phyloP scores from a whole-genome alignment of 2,888 invertebrate genomes.

The Dorcus hopei region DNA sequence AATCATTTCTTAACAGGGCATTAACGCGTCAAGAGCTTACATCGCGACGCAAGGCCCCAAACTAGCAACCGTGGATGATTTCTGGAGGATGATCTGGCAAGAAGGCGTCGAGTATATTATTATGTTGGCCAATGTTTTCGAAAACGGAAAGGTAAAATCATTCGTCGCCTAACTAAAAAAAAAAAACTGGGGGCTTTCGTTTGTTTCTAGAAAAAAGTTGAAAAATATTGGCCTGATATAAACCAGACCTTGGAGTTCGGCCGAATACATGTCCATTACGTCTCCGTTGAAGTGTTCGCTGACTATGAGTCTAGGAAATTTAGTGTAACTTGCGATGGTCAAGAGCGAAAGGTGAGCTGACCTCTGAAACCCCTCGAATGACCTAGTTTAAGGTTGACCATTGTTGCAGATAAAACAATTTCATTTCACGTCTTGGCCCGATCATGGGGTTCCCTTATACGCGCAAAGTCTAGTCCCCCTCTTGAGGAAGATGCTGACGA shows the following conservation, averaged over 20 bases:
- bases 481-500: slow-evolving; percentile 40
- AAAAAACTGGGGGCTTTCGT: neutral
- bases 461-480: slow-evolving; percentile 30
- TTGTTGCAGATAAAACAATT: slow-evolving; percentile 47
- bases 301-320: slow-evolving; percentile 45
- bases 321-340: slow-evolving; percentile 30
- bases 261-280: slow-evolving; percentile 39
- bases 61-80: slow-evolving; percentile 39
- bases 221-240: slow-evolving; percentile 53
- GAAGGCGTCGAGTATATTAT: slow-evolving; percentile 51
- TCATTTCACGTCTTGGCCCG: slow-evolving; percentile 55
- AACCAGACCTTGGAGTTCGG: slow-evolving; percentile 44
- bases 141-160: slow-evolving; percentile 46
- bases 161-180: neutral
- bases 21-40: slow-evolving; percentile 37
- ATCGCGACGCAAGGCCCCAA: slow-evolving; percentile 48
- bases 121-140: slow-evolving; percentile 52
- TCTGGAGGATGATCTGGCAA: slow-evolving; percentile 51
- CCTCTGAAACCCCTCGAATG: neutral
- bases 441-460: slow-evolving; percentile 50
- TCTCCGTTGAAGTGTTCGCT: slow-evolving; percentile 39
- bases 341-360: slow-evolving; percentile 37
- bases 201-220: slow-evolving; percentile 49
- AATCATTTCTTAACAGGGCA: slow-evolving; percentile 32
- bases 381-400: neutral